phyloP scores from a whole-genome alignment of 2,888 invertebrate genomes.

The Piscicola geometra region DNA sequence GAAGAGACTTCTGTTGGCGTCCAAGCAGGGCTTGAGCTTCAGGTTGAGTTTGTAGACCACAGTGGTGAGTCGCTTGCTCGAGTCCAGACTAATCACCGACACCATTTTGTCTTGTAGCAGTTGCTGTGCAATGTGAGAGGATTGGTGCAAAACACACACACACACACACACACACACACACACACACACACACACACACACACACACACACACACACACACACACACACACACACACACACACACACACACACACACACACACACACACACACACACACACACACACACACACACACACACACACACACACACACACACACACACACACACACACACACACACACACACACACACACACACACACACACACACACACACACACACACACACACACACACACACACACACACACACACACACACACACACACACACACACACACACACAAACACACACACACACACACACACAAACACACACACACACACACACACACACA shows the following conservation, averaged over 20 bases:
- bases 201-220: neutral
- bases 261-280: neutral
- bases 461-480: neutral
- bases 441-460: neutral
- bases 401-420: neutral
- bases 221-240: neutral
- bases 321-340: neutral
- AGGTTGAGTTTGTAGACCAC: conserved; percentile 52
- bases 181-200: neutral
- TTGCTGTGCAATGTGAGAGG: too few species aligned
- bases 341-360: neutral
- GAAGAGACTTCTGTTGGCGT: conserved; percentile 51
- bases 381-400: neutral
- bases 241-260: neutral
- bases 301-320: neutral
- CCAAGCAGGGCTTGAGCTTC: conserved; percentile 45
- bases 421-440: neutral
- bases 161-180: neutral
- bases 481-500: neutral
- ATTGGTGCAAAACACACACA: too few species aligned
- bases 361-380: neutral
- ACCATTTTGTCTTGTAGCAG: conserved; percentile 52
- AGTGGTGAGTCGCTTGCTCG: conserved; percentile 51
- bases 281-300: neutral
- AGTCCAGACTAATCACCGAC: conserved; percentile 51